These are phyloP conservation scores for Stegodyphus dumicola DNA, from an alignment of 1,140 invertebrate species.

Conservation along the genomic window DNA sequence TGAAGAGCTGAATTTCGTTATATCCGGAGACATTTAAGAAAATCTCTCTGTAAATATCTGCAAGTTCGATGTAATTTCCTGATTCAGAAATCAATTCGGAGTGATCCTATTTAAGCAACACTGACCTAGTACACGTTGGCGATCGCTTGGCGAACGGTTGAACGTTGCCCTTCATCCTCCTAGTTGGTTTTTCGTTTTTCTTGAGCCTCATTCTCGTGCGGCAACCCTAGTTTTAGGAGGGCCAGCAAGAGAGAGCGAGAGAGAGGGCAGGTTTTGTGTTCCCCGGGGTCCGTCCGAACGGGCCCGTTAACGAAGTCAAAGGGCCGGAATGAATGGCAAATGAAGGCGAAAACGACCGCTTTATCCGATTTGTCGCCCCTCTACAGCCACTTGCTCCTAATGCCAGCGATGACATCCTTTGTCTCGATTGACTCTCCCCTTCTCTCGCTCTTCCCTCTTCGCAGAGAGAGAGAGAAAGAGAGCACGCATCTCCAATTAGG, in stretches of 20 bases:
- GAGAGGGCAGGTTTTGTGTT: neutral
- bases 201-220: neutral
- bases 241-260: neutral
- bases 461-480: neutral
- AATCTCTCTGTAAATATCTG: too few species aligned
- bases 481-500: slow-evolving; percentile 22
- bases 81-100: too few species aligned
- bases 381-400: slow-evolving; percentile 34
- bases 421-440: slow-evolving; percentile 40
- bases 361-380: slow-evolving; percentile 61
- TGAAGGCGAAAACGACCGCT: slow-evolving; percentile 60
- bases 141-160: too few species aligned
- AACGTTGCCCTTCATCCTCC: too few species aligned
- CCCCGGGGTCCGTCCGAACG: slow-evolving; percentile 37
- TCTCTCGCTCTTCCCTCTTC: neutral
- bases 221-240: slow-evolving; percentile 24
- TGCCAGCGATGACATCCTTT: slow-evolving; percentile 47
- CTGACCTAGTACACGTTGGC: too few species aligned
- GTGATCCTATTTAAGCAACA: too few species aligned
- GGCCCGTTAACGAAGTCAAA: slow-evolving; percentile 60
- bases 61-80: too few species aligned
- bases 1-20: too few species aligned
- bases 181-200: too few species aligned
- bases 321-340: slow-evolving; percentile 61
- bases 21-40: too few species aligned